A percentile compares a stretch with the other conserved stretches of the same genome.
Conservation (phyloP, 2,888 invertebrate species). For the Sceliomorpha sp. region DNA sequence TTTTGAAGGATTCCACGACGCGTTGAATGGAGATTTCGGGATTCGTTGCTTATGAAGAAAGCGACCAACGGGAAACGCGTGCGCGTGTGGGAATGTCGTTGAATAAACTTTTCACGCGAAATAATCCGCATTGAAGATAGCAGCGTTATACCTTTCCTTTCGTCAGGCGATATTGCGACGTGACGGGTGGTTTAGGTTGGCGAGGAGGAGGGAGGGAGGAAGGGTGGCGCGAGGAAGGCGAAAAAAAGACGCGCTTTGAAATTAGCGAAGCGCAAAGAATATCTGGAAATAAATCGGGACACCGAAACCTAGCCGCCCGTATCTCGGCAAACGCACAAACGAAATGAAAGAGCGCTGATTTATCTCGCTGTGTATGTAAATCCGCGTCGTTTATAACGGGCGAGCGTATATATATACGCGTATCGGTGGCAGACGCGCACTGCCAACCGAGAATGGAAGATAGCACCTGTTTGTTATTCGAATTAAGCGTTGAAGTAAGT, state of each 20-base stretch:
- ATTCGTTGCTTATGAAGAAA: too few species aligned
- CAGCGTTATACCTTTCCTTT: too few species aligned
- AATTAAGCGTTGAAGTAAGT: slow-evolving; percentile 49
- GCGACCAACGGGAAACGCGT: too few species aligned
- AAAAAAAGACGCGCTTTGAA: slow-evolving; percentile 24
- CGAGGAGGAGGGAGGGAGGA: too few species aligned
- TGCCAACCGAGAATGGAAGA: slow-evolving; percentile 26
- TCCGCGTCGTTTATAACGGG: slow-evolving; percentile 33
- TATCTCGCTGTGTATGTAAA: slow-evolving; percentile 27
- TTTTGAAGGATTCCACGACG: slow-evolving; percentile 14
- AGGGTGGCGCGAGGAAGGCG: too few species aligned
- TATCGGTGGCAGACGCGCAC: neutral
- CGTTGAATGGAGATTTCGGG: slow-evolving; percentile 5
- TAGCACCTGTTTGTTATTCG: slow-evolving; percentile 44
- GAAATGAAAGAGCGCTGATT: slow-evolving; percentile 33
- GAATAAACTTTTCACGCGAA: too few species aligned
- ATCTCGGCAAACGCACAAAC: neutral
- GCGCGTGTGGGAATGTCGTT: too few species aligned
- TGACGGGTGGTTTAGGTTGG: slow-evolving; percentile 8
- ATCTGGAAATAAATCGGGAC: slow-evolving; percentile 33
- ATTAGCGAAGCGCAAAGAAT: slow-evolving; percentile 32
- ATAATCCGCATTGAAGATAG: too few species aligned
- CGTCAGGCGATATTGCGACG: neutral
- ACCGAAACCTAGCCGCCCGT: slow-evolving; percentile 4
- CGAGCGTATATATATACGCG: slow-evolving; percentile 23